Conservation (phyloP, 2,113 vertebrate genomes). For the Orthonyx spaldingii region DNA sequence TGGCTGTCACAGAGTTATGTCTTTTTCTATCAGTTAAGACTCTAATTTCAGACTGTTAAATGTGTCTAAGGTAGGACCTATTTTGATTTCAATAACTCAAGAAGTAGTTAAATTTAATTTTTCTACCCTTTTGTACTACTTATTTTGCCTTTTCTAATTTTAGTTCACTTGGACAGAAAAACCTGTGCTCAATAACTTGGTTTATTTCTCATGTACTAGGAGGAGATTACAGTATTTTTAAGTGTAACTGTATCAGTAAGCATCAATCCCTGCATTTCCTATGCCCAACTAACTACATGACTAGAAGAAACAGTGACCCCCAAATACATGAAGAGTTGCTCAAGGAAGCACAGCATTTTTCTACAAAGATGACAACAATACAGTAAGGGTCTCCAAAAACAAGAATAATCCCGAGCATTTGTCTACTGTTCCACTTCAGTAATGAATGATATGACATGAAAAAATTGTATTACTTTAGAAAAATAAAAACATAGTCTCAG, state of each 20-base stretch:
- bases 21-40: neutral
- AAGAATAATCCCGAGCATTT: neutral
- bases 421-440: neutral
- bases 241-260: neutral
- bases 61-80: neutral
- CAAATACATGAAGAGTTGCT: neutral
- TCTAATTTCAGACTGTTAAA: neutral
- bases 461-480: neutral
- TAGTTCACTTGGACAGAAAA: neutral
- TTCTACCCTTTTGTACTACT: neutral
- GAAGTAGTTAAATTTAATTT: neutral
- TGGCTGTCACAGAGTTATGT: neutral
- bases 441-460: neutral
- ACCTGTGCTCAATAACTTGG: neutral
- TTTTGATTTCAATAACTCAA: neutral
- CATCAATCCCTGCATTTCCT: neutral
- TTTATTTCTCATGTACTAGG: neutral
- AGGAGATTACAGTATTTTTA: neutral
- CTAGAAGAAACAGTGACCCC: neutral
- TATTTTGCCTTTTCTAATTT: neutral
- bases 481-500: neutral
- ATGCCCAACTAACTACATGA: neutral
- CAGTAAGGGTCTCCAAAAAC: neutral
- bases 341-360: neutral
- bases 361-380: neutral